Evolutionary conservation across 2,797 vertebrate genomes (phyloP), one percentile per base, ranked within the genome.

Genomic region (Discoglossus pictus): DNA sequence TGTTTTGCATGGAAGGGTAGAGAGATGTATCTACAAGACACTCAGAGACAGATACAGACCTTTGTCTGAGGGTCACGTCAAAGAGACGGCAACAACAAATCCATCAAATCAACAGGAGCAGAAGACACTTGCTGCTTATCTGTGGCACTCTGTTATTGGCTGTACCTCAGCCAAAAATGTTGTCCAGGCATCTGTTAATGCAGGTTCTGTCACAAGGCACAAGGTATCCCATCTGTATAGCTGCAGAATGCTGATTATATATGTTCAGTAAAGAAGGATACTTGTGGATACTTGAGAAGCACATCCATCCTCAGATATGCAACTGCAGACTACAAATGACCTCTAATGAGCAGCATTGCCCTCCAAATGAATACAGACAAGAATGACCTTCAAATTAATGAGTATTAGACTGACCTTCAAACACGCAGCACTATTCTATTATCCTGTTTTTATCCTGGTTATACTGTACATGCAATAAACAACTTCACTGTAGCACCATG

Each of bases 101-200:
- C 50, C 59, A 69, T 69, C 67, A 69, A 61, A 69, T 42, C 40
- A 69, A 69, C 67, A 61, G 59, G 42, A 54, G 18, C 15, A 62
- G 40, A 47, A 23, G 51, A 62, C 67, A 62, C 58, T 59, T 60
- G 55, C 65, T 67, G 64, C 65, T 61, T 31, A 40, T 50, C 50
- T 48, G 59, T 55, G 48, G 54, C 50, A 24, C 17, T 38, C 42
- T 48, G 42, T 55, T 54, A 62, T 44, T 55, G 58, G 58, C 48
- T 61, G 59, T 55, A 69, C 34, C 17, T 34, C 48, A 62, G 66
- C 66, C 66, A 62, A 62, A 55, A 39, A 24, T 17, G 21, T 47
- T 61, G 47, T 17, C 58, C 58, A 62, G 58, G 66, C 50, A 62
- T 61, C 48, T 69, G 58, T 61, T 54, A 61, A 54, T 69, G 66